Base-by-base conservation (phyloP, 2,888 invertebrate species). In the Orthosia incerta region DNA sequence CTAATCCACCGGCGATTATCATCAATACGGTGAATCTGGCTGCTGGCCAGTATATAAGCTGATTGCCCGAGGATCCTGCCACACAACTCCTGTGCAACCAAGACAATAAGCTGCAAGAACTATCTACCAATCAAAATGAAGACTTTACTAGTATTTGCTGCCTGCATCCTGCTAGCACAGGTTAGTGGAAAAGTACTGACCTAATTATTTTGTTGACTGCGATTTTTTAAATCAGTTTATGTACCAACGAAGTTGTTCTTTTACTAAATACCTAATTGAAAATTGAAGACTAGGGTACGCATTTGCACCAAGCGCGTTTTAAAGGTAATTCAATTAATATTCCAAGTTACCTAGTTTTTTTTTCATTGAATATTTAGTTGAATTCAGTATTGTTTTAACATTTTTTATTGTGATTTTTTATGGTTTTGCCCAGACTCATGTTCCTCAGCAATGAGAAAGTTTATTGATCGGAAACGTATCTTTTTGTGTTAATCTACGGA, bases 131-230 rank as follows among this genome's bases (percentile, higher is more conserved):
- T 45, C 88, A 93, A 79, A 83, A 96, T 96, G 96, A 96, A 96
- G 94, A 86, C 90, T 76, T 89, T 96, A 55, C 46, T 96, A 12
- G 92, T 96, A 11, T 83, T 96, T 62, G 95, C 93, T 48, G 89
- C 94, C 75, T 95, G 95, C 91, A 79, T 96, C 31, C 91, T 96
- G 56, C 86, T 92, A 63, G 96, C 91, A 68, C 95, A 95, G 93
- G 96, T 96, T 73, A 92, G 92, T 80, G 26, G 11, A 61, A 13
- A 20, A 5, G 4, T 48, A 18, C 57, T 61, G 20, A 65, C 48
- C 48, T 65, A 65, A 65, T 74, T 73, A 16, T 74, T 74, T 55
- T 20, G 2, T 45, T 51, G 3, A 51, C 2, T 13, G 20, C 53
- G n/a, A 55, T 55, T 53, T 55, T 50, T 50, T n/a, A 15, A n/a